Conservation (phyloP, 2,888 invertebrate genomes). For the Tachina grossa region DNA sequence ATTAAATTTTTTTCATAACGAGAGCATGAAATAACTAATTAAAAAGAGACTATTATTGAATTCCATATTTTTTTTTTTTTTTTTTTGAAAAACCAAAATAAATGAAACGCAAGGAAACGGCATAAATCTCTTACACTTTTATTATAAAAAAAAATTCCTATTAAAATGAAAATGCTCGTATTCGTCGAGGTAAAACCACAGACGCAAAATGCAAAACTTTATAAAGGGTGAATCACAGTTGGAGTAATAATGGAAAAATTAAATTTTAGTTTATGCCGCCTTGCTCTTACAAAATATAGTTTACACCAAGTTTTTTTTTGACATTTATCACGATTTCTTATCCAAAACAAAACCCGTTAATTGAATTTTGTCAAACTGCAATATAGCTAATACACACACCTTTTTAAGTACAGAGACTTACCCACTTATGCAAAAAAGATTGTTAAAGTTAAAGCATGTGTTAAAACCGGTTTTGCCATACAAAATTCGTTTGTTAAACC, state of each 20-base stretch:
- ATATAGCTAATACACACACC: too few relatives aligned
- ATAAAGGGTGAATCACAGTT: slow-evolving; percentile 5
- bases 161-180: slow-evolving; percentile 46
- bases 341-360: too few relatives aligned
- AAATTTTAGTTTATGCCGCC: too few relatives aligned
- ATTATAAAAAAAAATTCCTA: slow-evolving; percentile 46
- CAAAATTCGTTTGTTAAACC: too few relatives aligned
- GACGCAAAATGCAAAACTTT: slow-evolving; percentile 27
- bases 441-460: too few relatives aligned
- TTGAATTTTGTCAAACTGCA: too few relatives aligned
- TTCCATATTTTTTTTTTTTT: slow-evolving; percentile 25
- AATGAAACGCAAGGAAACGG: slow-evolving; percentile 44
- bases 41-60: slow-evolving; percentile 37
- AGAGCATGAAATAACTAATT: slow-evolving; percentile 58
- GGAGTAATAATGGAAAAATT: not conserved
- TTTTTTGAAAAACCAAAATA: slow-evolving; percentile 54
- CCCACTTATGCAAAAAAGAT: too few relatives aligned
- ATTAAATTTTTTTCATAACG: slow-evolving; percentile 1
- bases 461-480: too few relatives aligned
- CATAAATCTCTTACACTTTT: slow-evolving; percentile 62
- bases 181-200: slow-evolving; percentile 46
- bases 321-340: too few relatives aligned
- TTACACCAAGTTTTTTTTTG: too few relatives aligned
- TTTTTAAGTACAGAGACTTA: too few relatives aligned
- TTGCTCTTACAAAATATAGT: too few relatives aligned